Conservation (phyloP, 2,888 invertebrate genomes). For the Amphiduros pacificus region DNA sequence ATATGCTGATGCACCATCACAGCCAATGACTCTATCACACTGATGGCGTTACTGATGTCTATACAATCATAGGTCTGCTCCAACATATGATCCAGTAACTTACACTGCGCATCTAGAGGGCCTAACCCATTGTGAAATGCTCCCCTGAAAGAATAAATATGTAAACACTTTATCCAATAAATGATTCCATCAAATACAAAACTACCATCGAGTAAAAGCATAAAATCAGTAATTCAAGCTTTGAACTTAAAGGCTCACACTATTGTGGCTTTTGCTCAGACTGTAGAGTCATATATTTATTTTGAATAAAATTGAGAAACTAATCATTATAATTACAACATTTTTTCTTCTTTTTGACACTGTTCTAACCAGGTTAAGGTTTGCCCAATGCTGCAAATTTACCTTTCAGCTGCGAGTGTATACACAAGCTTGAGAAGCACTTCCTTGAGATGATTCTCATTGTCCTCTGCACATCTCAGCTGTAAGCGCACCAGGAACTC, state of each 20-base stretch:
- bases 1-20: conserved; percentile 52
- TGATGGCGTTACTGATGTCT: conserved; percentile 73
- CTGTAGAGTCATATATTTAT: no score
- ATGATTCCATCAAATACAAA: no score
- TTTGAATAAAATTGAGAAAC: no score
- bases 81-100: conserved; percentile 70
- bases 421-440: conserved; percentile 72
- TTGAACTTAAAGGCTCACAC: no score
- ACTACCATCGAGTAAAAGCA: neutral
- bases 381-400: conserved; percentile 50
- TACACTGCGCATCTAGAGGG: conserved; percentile 76
- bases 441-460: conserved; percentile 66
- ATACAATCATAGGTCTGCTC: conserved; percentile 71
- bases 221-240: neutral
- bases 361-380: no score
- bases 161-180: no score
- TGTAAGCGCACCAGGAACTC: conserved; percentile 72
- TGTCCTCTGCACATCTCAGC: conserved; percentile 67
- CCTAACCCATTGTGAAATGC: conserved; percentile 58
- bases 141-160: conserved; percentile 57
- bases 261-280: no score
- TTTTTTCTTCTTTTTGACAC: no score
- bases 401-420: conserved; percentile 72
- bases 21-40: conserved; percentile 73
- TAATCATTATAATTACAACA: no score